phyloP scores from a whole-genome alignment of 2,113 vertebrate species.

The Octodon degus region DNA sequence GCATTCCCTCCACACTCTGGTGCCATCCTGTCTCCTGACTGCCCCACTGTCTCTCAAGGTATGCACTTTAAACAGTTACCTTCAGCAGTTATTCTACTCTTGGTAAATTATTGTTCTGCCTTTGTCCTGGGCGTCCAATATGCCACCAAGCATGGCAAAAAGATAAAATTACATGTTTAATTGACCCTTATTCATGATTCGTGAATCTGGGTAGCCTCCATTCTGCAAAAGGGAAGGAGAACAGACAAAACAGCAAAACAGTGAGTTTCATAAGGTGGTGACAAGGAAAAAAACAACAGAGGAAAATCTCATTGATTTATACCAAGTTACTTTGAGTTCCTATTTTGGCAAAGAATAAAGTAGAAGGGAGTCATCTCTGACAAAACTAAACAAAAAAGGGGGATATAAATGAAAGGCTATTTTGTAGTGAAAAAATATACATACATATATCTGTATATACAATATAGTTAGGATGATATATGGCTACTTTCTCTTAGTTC shows the following conservation, averaged over 20 bases:
- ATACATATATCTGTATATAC: too few relatives aligned
- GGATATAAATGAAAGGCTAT: too few relatives aligned
- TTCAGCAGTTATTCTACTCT: background rate
- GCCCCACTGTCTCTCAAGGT: background rate
- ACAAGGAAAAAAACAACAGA: constrained; percentile 1
- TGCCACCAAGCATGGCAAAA: background rate
- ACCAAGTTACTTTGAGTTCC: background rate
- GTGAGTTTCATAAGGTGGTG: background rate
- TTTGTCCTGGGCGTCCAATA: background rate
- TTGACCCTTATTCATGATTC: background rate
- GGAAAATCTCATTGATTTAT: background rate
- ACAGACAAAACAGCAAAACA: background rate
- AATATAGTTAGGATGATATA: too few relatives aligned
- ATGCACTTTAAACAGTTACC: background rate
- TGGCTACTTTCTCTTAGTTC: too few relatives aligned
- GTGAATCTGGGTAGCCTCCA: background rate
- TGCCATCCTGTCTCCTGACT: background rate
- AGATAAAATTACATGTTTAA: background rate
- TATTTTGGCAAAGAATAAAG: background rate
- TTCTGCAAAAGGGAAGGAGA: background rate
- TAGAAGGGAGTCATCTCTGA: background rate
- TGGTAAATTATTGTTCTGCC: background rate
- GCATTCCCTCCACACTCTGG: background rate
- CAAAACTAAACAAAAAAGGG: too few relatives aligned
- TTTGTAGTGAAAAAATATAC: too few relatives aligned